A percentile compares a stretch with the other conserved stretches of the same genome.
These are phyloP conservation scores for Nemapogon koenigi DNA, from an alignment of 2,888 invertebrate genomes.

Conservation along the genomic window DNA sequence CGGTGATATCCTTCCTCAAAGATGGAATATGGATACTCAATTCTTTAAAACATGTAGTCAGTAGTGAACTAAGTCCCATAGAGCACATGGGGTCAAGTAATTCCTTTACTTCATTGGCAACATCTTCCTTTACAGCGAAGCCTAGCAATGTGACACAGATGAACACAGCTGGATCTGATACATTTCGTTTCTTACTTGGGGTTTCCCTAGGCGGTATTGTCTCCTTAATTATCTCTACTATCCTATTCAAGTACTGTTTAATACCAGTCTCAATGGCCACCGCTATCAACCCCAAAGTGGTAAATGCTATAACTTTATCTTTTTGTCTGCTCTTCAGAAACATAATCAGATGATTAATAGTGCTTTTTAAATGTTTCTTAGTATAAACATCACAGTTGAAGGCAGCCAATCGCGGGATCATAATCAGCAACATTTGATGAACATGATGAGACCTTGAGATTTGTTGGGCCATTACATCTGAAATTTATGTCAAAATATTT, in stretches of 20 bases:
- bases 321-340: conserved; percentile 83
- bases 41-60: conserved; percentile 91
- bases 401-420: conserved; percentile 92
- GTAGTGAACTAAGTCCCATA: conserved; percentile 86
- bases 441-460: conserved; percentile 79
- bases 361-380: conserved; percentile 73
- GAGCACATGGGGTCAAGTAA: conserved; percentile 91
- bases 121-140: conserved; percentile 82
- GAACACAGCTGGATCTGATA: conserved; percentile 87
- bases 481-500: too few species aligned
- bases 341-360: conserved; percentile 79
- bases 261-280: conserved; percentile 87
- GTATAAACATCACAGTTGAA: conserved; percentile 85
- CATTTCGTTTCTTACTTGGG: conserved; percentile 74
- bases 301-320: conserved; percentile 86
- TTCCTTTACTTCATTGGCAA: conserved; percentile 79
- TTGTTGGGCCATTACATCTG: conserved; percentile 83
- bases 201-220: conserved; percentile 80
- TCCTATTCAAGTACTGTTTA: conserved; percentile 76
- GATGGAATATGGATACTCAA: conserved; percentile 88
- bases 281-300: conserved; percentile 90
- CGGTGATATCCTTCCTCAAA: conserved; percentile 89
- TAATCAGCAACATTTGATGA: conserved; percentile 84
- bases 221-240: conserved; percentile 82
- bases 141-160: conserved; percentile 94